Conservation (phyloP, 2,888 invertebrate genomes). For the Micoletzkya japonica region DNA sequence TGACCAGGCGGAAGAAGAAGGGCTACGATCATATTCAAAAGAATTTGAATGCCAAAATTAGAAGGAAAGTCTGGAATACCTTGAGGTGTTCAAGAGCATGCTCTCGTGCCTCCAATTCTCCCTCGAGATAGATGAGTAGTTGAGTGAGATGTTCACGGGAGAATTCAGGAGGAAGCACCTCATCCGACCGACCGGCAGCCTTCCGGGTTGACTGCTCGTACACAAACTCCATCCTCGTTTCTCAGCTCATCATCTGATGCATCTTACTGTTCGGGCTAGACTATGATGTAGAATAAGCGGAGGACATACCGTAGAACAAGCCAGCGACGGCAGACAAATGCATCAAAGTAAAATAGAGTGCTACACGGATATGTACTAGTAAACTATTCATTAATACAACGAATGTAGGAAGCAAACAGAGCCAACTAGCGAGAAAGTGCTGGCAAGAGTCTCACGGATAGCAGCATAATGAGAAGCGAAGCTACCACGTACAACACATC, state of each 20-base stretch:
- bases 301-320: not conserved
- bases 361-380: not conserved
- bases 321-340: not conserved
- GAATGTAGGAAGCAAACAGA: not conserved
- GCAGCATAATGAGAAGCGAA: no score
- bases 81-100: not conserved
- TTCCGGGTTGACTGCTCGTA: not conserved
- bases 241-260: not conserved
- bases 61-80: no score
- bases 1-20: no score
- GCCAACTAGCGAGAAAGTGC: no score
- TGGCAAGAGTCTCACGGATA: no score
- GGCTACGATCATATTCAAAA: no score
- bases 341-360: not conserved
- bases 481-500: no score
- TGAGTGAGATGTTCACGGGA: not conserved
- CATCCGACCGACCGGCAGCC: not conserved
- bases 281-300: not conserved
- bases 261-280: no score
- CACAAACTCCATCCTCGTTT: not conserved
- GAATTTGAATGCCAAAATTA: no score
- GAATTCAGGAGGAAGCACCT: not conserved
- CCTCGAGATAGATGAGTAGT: not conserved
- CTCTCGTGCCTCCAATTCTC: not conserved
- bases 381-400: not conserved